These are phyloP conservation scores for Planococcus citri DNA, from an alignment of 1,140 invertebrate species.

Conservation along the genomic window DNA sequence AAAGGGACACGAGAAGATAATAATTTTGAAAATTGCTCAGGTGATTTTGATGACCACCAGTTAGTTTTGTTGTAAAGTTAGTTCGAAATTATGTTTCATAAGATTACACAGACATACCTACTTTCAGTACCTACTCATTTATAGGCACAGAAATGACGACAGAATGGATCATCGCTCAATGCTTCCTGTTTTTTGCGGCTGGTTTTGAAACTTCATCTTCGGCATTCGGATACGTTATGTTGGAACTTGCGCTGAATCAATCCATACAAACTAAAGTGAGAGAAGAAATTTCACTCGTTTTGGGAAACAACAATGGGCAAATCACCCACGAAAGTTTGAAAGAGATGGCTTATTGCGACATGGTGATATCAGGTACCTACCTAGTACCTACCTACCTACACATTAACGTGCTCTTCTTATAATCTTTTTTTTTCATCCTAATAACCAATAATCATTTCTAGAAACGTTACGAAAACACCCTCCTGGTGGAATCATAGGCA, in stretches of 20 bases:
- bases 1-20: too few relatives aligned
- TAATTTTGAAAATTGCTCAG: too few relatives aligned
- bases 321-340: slow-evolving; percentile 39
- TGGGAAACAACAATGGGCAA: slow-evolving; percentile 33
- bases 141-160: slow-evolving; percentile 21
- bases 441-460: slow-evolving; percentile 22
- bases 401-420: too few relatives aligned
- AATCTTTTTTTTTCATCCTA: too few relatives aligned
- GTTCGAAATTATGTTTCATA: too few relatives aligned
- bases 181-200: slow-evolving; percentile 31
- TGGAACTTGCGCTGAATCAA: slow-evolving; percentile 30
- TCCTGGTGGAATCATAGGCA: slow-evolving; percentile 38
- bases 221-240: slow-evolving; percentile 29
- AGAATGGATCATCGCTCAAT: slow-evolving; percentile 49
- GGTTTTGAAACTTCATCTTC: slow-evolving; percentile 35
- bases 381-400: too few relatives aligned
- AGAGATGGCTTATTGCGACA: slow-evolving; percentile 31
- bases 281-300: slow-evolving; percentile 28
- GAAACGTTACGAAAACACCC: slow-evolving; percentile 47
- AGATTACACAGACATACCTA: too few relatives aligned
- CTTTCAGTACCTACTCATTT: too few relatives aligned
- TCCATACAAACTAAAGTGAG: slow-evolving; percentile 29
- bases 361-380: too few relatives aligned
- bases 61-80: too few relatives aligned
- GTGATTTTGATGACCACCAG: too few relatives aligned